Conservation (phyloP, 1,140 invertebrate species). For the Chironomus tepperi region DNA sequence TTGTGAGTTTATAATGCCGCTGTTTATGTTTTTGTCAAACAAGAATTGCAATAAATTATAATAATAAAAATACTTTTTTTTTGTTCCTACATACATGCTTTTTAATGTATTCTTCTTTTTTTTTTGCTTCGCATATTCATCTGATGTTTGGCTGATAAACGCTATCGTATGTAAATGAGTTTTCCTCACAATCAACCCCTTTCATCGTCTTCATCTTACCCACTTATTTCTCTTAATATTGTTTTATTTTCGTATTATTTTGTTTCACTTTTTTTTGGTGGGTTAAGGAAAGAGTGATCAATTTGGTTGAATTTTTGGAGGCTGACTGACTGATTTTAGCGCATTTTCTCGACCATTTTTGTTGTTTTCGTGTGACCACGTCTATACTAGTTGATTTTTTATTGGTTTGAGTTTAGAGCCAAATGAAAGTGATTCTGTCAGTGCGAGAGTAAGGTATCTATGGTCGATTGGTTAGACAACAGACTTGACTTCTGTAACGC, state of each 20-base stretch:
- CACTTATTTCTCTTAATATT: no score
- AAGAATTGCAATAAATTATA: slow-evolving; percentile 20
- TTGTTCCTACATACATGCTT: neutral
- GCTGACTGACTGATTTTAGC: no score
- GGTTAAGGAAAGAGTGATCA: no score
- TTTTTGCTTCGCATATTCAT: neutral
- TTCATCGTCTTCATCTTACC: neutral
- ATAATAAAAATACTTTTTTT: slow-evolving; percentile 22
- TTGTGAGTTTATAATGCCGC: slow-evolving; percentile 16
- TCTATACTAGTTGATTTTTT: no score
- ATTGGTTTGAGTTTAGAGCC: no score
- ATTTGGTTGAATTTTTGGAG: no score
- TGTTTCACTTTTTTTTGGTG: neutral
- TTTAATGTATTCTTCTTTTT: slow-evolving; percentile 6
- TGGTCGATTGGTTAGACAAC: no score
- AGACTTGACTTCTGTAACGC: no score
- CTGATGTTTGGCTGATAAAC: slow-evolving; percentile 11
- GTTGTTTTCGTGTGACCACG: no score
- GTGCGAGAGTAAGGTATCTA: no score
- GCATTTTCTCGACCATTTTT: no score
- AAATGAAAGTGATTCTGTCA: no score
- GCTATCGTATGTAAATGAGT: slow-evolving; percentile 4
- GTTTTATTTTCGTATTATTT: neutral
- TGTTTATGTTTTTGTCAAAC: slow-evolving; percentile 22
- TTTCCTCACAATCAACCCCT: neutral